phyloP scores from a whole-genome alignment of 2,888 invertebrate species.

The Torymus auratus region DNA sequence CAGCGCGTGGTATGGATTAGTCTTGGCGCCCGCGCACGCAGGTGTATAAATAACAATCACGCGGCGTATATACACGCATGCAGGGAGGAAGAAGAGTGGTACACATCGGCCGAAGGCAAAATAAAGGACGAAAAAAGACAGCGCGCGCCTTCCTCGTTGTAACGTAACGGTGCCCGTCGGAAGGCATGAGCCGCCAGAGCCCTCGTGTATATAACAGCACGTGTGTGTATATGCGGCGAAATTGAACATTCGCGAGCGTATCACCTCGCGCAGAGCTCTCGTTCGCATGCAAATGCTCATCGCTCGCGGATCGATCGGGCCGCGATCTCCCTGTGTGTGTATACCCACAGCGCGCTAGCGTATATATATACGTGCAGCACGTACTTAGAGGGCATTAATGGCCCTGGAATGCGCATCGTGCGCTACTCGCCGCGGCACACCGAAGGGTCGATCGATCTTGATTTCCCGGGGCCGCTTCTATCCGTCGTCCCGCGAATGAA shows the following conservation, averaged over 20 bases:
- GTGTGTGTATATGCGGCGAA: too few relatives aligned
- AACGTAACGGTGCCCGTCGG: slow-evolving; percentile 52
- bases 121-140: slow-evolving; percentile 20
- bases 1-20: too few relatives aligned
- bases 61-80: not conserved
- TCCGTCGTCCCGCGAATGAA: not conserved
- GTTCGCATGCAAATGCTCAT: slow-evolving; percentile 11
- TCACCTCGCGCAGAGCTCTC: not conserved
- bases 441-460: slow-evolving; percentile 20
- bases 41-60: slow-evolving; percentile 32
- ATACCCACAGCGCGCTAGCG: not conserved
- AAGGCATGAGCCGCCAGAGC: not conserved
- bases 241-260: too few relatives aligned
- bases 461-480: slow-evolving; percentile 13
- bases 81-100: too few relatives aligned
- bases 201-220: too few relatives aligned
- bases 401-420: slow-evolving; percentile 1
- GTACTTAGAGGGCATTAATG: slow-evolving; percentile 6
- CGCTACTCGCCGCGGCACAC: slow-evolving; percentile 36
- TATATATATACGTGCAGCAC: not conserved
- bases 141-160: slow-evolving; percentile 8
- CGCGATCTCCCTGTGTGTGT: not conserved
- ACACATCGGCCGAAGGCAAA: too few relatives aligned
- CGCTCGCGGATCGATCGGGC: not conserved
- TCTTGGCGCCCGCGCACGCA: not conserved